Conservation (phyloP, 2,113 vertebrate species). For the Morone saxatilis region DNA sequence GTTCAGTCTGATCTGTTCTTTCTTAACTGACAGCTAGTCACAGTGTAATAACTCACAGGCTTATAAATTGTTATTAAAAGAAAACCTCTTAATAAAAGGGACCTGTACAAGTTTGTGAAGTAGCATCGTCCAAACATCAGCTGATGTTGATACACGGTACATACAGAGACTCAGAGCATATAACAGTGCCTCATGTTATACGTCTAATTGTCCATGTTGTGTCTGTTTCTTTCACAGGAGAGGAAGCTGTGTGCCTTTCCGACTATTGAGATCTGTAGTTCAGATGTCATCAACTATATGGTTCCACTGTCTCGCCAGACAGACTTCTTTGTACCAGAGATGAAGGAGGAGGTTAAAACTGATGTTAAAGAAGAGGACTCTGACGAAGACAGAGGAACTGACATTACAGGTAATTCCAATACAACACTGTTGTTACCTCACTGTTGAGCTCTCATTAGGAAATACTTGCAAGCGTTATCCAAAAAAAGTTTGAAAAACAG, state of each 20-base stretch:
- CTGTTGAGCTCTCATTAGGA: not conserved
- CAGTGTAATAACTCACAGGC: not conserved
- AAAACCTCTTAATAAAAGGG: not conserved
- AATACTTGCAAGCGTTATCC: not conserved
- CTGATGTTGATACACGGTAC: not conserved
- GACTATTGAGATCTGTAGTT: slow-evolving; percentile 90
- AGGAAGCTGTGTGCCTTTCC: slow-evolving; percentile 94
- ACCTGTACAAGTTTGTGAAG: not conserved
- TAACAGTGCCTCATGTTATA: not conserved
- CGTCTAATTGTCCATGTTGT: slow-evolving; percentile 15
- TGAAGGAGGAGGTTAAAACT: slow-evolving; percentile 87
- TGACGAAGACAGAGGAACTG: slow-evolving; percentile 85
- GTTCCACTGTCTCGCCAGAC: slow-evolving; percentile 93
- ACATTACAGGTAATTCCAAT: slow-evolving; percentile 87
- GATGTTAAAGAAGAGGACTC: slow-evolving; percentile 85
- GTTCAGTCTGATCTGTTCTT: not conserved
- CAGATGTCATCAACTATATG: slow-evolving; percentile 92
- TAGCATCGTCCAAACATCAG: not conserved
- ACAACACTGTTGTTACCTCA: not conserved
- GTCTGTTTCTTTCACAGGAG: slow-evolving; percentile 83
- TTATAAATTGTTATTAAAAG: too few relatives aligned
- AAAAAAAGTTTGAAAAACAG: not conserved
- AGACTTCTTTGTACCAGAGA: slow-evolving; percentile 95
- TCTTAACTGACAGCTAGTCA: not conserved
- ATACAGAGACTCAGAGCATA: not conserved